Evolutionary conservation across 2,113 vertebrate genomes (phyloP), one percentile per base, ranked within the genome.

Genomic region (Planiliza haematocheilus): DNA sequence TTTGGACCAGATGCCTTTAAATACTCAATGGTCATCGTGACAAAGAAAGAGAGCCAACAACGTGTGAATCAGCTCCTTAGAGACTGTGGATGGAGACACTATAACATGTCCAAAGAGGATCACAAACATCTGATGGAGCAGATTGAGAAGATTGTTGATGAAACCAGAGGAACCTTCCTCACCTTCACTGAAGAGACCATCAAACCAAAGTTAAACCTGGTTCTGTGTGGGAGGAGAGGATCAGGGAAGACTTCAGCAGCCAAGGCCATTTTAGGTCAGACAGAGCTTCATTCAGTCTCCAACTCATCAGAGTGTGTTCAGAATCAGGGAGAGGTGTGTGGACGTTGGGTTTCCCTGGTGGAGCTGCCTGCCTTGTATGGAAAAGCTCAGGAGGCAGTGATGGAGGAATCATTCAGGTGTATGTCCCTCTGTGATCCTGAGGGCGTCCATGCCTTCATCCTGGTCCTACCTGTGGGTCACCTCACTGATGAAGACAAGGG

Each of bases 211-310:
- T 4, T 87, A 13, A 87, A 87, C 68, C 62, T 88, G 79, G 75
- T 89, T 20, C 65, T 89, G 61, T 86, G 43, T 81, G 88, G 85
- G 16, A 68, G 62, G 4, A 74, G 39, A 51, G 70, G 17, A 78
- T 43, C 68, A 49, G 57, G 7, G 45, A 86, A 86, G 68, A 68
- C 68, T 2, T 77, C 65, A 53, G 74, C 63, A 65, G 51, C 60
- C 9, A 2, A 76, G 21, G 46, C 48, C 20, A 48, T 86, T 56
- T 41, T 90, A 65, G 69, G 68, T 18, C 1, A 9, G 4, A 77
- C 13, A 36, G 58, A 30, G 41, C 30, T 53, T 56, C 17, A 7
- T 21, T 7, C 56, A 49, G 66, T 7, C 53, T 62, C 63, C 62
- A 70, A 2, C 18, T 58, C 70, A 5, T 49, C 77, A 37, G 51